A percentile compares a stretch with the other conserved stretches of the same genome.
Evolutionary conservation across 30 jellyfish, hydroid and myxozoan genomes (phyloP).

Genomic region (Aurelia sp.): DNA sequence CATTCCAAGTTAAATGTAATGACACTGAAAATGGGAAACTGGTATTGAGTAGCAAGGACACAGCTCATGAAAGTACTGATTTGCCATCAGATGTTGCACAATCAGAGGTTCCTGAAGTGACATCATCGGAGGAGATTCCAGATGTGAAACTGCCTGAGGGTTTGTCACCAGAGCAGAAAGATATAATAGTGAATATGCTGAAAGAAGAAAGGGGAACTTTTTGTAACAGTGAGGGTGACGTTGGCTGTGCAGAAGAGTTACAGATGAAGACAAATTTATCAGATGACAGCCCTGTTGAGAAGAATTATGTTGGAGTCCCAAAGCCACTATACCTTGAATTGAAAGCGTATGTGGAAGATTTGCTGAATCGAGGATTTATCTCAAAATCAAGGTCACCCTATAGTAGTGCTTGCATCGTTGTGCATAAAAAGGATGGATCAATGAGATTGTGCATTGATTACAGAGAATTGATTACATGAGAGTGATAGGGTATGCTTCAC

Average conservation of each 20-base stretch:
- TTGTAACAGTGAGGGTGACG: conserved; percentile 32
- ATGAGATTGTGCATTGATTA: conserved; percentile 37
- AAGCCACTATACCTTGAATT: conserved; percentile 21
- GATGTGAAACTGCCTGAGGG: not conserved
- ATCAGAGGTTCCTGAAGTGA: not conserved
- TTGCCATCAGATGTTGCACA: not conserved
- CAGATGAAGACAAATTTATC: conserved; percentile 18
- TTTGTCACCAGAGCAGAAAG: conserved; percentile 17
- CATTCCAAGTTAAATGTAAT: conserved; percentile 1
- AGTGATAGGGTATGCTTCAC: too few relatives aligned
- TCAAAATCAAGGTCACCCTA: not conserved
- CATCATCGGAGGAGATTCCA: not conserved
- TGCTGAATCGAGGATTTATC: conserved; percentile 43
- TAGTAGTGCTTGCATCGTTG: conserved; percentile 29
- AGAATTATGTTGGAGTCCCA: conserved; percentile 22
- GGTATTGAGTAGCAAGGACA: not conserved
- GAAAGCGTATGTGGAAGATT: conserved; percentile 24
- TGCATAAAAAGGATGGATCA: conserved; percentile 23
- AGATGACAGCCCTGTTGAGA: conserved; percentile 32
- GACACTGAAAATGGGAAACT: not conserved
- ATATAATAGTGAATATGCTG: conserved; percentile 4
- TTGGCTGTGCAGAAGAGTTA: conserved; percentile 39
- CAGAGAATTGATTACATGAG: conserved; percentile 9
- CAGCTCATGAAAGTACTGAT: not conserved
- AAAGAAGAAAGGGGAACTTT: conserved; percentile 21